Base-by-base conservation (phyloP, 2,888 invertebrate genomes). In the Meandrusa payeni region DNA sequence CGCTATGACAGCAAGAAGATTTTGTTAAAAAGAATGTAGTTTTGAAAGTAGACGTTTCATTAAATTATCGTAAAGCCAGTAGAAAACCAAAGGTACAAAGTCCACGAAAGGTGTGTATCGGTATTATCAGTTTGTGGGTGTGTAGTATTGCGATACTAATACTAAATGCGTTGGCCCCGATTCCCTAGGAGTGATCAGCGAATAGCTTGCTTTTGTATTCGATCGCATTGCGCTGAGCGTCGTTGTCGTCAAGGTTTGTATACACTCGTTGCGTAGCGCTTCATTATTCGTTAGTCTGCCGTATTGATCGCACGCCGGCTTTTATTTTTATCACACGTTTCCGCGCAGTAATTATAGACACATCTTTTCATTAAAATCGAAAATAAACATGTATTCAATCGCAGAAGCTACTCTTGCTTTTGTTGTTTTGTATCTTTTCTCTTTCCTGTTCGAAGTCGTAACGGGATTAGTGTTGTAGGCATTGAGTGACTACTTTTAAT, bases 401-500 rank as follows among this genome's bases (percentile, higher is more conserved):
- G 87, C 87, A 51, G 87, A 87, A 69, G 86, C 78, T 43, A 86
- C 86, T 42, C 57, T 87, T 50, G 86, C 86, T 51, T 83, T 87
- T 51, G 59, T 77, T 31, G 82, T 86, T 48, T 71, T 87, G 4
- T 87, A 87, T 52, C 62, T 87, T 31, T 86, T 87, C 59, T 87
- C 87, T 41, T 78, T 87, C 44, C 57, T 87, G 22, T 86, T 87
- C 50, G 87, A 87, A 64, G 83, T 82, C 20, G 86, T 87, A 46
- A 76, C 85, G 54, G 83, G 82, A 46, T 68, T 87, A 54, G 77
- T 85, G 51, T 73, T 71, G 23, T 86, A 82, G 56, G 39, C 50
- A 37, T 11, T 42, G 51, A 52, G 51, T 59, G 54, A 50, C 36
- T 48, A 46, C 52, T 54, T 54, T 46, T 58, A 52, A 61, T 57